Conservation (phyloP, 1,140 invertebrate genomes). For the Epicauta chinensis region DNA sequence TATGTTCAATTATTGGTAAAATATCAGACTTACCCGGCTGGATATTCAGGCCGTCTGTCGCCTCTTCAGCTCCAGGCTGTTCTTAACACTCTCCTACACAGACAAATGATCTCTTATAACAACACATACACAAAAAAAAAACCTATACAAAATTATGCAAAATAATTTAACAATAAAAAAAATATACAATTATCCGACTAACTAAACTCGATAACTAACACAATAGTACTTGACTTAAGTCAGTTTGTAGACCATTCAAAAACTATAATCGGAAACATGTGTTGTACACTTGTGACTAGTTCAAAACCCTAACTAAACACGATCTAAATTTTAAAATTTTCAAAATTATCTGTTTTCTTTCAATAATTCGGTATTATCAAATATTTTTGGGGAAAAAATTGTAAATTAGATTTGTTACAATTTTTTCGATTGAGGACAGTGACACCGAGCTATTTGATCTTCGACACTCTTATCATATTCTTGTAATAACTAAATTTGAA, state of each 20-base stretch:
- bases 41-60: conserved; percentile 11
- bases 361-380: too few species aligned
- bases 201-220: neutral
- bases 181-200: neutral
- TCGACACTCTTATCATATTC: conserved; percentile 23
- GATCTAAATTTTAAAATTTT: conserved; percentile 1
- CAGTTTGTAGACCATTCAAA: neutral
- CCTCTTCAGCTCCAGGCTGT: conserved; percentile 12
- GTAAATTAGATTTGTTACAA: too few species aligned
- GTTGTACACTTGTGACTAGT: conserved; percentile 21
- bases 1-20: too few species aligned
- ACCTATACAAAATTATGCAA: too few species aligned
- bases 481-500: conserved; percentile 13
- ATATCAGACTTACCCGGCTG: conserved; percentile 8
- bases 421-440: conserved; percentile 19
- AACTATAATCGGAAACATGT: conserved; percentile 19
- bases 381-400: too few species aligned
- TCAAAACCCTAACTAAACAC: neutral
- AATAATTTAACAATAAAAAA: neutral
- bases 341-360: neutral
- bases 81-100: conserved; percentile 10
- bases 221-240: neutral
- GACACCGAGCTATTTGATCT: conserved; percentile 22
- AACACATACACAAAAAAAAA: too few species aligned
- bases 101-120: neutral